phyloP scores from a whole-genome alignment of 1,140 invertebrate species.

The Yoshiicerus persimilis region DNA sequence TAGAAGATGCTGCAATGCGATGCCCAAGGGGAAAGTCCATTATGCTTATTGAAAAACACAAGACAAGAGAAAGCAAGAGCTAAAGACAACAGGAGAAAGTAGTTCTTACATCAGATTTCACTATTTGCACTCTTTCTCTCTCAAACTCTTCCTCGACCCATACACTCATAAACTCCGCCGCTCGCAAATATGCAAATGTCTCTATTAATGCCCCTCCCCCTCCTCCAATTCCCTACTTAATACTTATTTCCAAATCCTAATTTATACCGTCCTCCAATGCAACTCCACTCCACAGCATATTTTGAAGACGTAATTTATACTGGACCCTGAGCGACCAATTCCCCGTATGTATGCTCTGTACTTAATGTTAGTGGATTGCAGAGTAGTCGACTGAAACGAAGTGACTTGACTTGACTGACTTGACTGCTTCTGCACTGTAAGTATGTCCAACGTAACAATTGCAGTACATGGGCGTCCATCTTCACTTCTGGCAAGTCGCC shows the following conservation, averaged over 20 bases:
- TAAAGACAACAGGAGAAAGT: not conserved
- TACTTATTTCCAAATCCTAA: too few relatives aligned
- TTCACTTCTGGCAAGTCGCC: not conserved
- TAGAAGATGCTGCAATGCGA: constrained; percentile 20
- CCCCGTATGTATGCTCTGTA: too few relatives aligned
- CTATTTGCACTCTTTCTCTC: not conserved
- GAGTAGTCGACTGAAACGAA: too few relatives aligned
- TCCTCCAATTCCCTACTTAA: too few relatives aligned
- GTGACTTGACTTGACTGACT: not conserved
- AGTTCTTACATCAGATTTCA: not conserved
- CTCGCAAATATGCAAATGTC: too few relatives aligned
- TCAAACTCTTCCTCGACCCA: not conserved
- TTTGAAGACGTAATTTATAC: too few relatives aligned
- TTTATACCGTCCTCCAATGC: too few relatives aligned
- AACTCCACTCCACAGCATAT: too few relatives aligned
- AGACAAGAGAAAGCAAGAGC: not conserved
- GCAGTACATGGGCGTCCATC: not conserved
- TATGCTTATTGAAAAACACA: constrained; percentile 18
- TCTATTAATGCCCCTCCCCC: too few relatives aligned
- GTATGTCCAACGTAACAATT: not conserved
- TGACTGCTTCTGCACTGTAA: not conserved
- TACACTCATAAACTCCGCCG: too few relatives aligned
- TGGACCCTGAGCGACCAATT: too few relatives aligned
- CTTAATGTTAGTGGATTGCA: too few relatives aligned
- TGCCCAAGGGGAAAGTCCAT: constrained; percentile 6